These are phyloP conservation scores for Amiota communis DNA, from an alignment of 2,888 invertebrate genomes.

Conservation along the genomic window DNA sequence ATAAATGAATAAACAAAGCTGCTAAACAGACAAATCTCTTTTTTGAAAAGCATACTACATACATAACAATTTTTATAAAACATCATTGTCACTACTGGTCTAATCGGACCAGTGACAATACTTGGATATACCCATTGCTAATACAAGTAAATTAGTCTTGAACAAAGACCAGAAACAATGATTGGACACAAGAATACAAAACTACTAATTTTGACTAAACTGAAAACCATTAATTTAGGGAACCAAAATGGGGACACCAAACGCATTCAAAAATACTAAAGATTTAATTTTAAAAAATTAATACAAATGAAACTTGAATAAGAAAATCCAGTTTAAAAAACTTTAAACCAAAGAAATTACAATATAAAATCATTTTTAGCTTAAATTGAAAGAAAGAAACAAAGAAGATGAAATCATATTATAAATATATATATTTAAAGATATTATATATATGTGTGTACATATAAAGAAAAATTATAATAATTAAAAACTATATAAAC, in stretches of 20 bases:
- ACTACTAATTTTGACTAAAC: not conserved
- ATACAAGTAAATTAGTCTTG: no score
- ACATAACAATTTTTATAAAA: no score
- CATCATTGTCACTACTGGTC: not conserved
- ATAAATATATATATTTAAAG: no score
- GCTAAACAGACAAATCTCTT: no score
- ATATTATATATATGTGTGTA: not conserved
- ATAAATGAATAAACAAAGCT: no score
- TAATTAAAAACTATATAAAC: not conserved
- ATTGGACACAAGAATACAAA: no score
- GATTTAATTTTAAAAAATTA: constrained; percentile 21
- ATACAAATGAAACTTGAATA: not conserved
- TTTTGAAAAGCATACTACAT: no score
- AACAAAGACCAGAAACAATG: no score
- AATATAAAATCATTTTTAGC: not conserved
- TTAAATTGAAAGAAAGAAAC: constrained; percentile 7
- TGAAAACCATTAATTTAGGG: constrained; percentile 2
- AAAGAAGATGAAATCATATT: not conserved
- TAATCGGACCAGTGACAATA: not conserved
- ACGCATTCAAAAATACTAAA: not conserved
- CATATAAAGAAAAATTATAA: not conserved
- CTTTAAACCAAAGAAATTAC: not conserved
- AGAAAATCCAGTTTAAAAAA: not conserved
- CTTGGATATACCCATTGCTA: not conserved
- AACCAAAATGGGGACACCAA: constrained; percentile 8